Evolutionary conservation across 2,797 vertebrate species (phyloP).

Genomic region (Girardinus metallicus): DNA sequence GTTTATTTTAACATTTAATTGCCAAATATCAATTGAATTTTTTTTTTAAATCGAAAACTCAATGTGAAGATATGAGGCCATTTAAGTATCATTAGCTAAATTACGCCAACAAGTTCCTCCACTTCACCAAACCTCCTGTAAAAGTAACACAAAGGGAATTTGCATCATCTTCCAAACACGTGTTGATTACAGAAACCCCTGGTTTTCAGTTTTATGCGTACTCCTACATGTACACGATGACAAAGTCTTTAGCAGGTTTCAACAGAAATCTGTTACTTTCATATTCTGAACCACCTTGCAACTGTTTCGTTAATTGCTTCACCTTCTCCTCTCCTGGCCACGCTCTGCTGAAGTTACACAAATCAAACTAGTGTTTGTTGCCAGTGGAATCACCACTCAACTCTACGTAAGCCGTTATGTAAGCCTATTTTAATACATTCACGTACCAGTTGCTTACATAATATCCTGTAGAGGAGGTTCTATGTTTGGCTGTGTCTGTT

Average conservation of each 20-base stretch:
- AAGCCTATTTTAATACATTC: constrained; percentile 59
- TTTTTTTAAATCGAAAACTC: neutral
- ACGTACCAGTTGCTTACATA: constrained; percentile 65
- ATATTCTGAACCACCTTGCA: neutral
- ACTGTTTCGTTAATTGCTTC: constrained; percentile 6
- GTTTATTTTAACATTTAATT: neutral
- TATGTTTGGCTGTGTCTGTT: constrained; percentile 66
- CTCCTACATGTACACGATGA: neutral
- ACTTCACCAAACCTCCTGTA: neutral
- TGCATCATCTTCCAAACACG: neutral
- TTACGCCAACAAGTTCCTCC: neutral
- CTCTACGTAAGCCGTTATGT: constrained; percentile 48
- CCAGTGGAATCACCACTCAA: constrained; percentile 16
- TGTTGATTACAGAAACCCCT: neutral
- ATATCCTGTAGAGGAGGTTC: constrained; percentile 69
- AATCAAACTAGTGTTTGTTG: constrained; percentile 2
- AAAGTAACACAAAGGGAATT: neutral
- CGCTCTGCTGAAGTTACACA: constrained; percentile 50
- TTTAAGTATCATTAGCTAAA: neutral
- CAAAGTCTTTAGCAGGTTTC: neutral
- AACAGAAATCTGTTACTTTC: neutral
- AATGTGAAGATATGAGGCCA: neutral
- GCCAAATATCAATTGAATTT: neutral
- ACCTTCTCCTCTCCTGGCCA: constrained; percentile 44
- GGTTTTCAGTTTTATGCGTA: too few species aligned